Conservation (phyloP, 2,113 vertebrate genomes). For the Limanda limanda region DNA sequence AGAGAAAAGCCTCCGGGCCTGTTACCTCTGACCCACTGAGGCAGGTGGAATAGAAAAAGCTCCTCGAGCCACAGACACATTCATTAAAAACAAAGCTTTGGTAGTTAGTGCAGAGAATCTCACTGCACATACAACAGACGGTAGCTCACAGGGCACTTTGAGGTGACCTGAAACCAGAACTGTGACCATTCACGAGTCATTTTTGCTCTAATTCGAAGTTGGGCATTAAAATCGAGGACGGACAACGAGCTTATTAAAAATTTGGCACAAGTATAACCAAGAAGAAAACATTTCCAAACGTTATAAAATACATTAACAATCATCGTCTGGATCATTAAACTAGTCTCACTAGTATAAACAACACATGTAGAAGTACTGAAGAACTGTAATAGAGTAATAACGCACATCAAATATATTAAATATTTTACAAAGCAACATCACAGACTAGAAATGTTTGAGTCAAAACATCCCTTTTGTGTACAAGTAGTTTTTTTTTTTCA, state of each 20-base stretch:
- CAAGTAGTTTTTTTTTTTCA: conserved; percentile 19
- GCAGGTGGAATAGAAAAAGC: conserved; percentile 15
- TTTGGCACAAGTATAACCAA: conserved; percentile 69
- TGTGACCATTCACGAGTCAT: conserved; percentile 17
- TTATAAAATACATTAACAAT: conserved; percentile 79
- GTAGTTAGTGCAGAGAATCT: conserved; percentile 54
- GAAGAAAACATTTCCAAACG: conserved; percentile 68
- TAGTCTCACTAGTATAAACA: conserved; percentile 89
- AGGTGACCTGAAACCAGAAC: conserved; percentile 5
- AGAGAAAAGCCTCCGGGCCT: not conserved
- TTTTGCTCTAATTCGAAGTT: conserved; percentile 18
- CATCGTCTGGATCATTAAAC: conserved; percentile 82
- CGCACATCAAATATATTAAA: conserved; percentile 83
- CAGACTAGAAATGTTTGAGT: conserved; percentile 69
- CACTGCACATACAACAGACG: conserved; percentile 12
- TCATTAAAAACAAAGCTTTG: conserved; percentile 60
- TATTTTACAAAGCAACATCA: conserved; percentile 89
- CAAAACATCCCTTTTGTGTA: conserved; percentile 49
- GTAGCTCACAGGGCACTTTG: conserved; percentile 47
- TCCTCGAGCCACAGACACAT: conserved; percentile 39
- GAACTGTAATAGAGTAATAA: conserved; percentile 64
- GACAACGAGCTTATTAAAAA: conserved; percentile 73
- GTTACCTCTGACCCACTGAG: not conserved
- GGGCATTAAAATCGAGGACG: conserved; percentile 16
- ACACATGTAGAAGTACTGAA: conserved; percentile 85